Base-by-base conservation (phyloP, 2,797 vertebrate genomes). In the Epinephelus awoara region DNA sequence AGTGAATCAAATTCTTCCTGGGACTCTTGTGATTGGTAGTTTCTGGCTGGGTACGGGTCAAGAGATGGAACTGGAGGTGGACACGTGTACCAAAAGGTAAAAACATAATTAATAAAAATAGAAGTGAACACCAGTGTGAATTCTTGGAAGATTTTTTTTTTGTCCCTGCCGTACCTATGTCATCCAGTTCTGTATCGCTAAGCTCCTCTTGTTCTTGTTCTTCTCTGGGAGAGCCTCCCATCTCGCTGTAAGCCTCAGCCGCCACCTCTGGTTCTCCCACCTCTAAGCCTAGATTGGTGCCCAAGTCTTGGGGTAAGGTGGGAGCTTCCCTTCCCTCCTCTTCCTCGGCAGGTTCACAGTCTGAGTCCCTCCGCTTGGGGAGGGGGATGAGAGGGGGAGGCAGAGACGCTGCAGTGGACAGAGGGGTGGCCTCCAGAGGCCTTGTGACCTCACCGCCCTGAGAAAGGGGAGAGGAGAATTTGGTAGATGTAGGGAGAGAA, bases 311-410 rank as follows among this genome's bases (percentile, higher is more conserved):
- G 9, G 94, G 93, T 91, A 95, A 94, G 49, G 92, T 81, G 15
- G 95, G 93, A 9, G 91, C 93, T 83, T 95, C 94, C 19, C 75
- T 88, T 12, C 96, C 96, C 25, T 81, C 84, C 84, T 96, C 95
- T 75, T 96, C 96, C 54, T 95, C 95, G 0, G 91, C 93, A 0
- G 91, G 87, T 52, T 94, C 90, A 74, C 92, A 94, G 87, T 94
- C 93, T 0, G 93, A 94, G 18, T 80, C 76, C 62, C 90, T 88
- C 1, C 94, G 91, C 80, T 94, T 84, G 1, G 96, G 96, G 4
- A 97, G 92, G 10, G 96, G 97, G 79, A 96, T 96, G 75, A 97
- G 95, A 63, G 97, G 97, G 0, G 96, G 94, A 1, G 97, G 97
- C 63, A 98, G 93, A 42, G 93, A 51, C 2, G 81, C 81, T 0